Conservation (phyloP, 1,140 invertebrate species). For the Hormaphis cornu region DNA sequence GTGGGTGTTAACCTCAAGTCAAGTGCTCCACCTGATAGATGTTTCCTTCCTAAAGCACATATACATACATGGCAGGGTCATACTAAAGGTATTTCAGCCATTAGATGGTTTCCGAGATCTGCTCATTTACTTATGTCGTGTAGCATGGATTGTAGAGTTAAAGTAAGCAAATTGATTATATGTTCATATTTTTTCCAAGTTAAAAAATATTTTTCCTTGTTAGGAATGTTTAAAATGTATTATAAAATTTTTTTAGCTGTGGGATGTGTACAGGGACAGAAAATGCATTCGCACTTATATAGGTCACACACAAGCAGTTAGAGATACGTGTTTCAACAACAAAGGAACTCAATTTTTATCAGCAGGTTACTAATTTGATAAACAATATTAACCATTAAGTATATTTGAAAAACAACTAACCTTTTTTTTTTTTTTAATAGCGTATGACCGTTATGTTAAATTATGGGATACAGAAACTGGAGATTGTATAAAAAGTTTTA, state of each 20-base stretch:
- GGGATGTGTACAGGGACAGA: constrained; percentile 96
- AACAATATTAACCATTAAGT: not conserved
- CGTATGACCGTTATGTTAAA: constrained; percentile 87
- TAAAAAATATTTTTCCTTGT: no score
- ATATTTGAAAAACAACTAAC: not conserved
- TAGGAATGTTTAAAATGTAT: no score
- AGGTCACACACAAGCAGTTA: constrained; percentile 92
- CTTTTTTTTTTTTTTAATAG: constrained; percentile 40
- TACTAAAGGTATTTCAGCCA: constrained; percentile 91
- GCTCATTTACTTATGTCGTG: constrained; percentile 91
- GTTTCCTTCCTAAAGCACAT: constrained; percentile 94
- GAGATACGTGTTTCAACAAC: constrained; percentile 95
- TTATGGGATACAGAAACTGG: constrained; percentile 99
- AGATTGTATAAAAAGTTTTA: constrained; percentile 81
- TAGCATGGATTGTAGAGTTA: constrained; percentile 94
- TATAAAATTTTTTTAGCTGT: constrained; percentile 68
- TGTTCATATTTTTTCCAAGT: constrained; percentile 36
- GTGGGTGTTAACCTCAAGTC: constrained; percentile 88
- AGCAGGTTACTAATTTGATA: constrained; percentile 50
- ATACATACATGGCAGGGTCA: constrained; percentile 96
- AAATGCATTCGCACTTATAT: constrained; percentile 91
- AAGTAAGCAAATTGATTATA: constrained; percentile 50
- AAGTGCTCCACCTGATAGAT: constrained; percentile 86
- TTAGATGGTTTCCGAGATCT: constrained; percentile 89
- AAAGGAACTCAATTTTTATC: constrained; percentile 86